Percentiles rank a stretch among this genome's conserved stretches.
These are phyloP conservation scores for Drosophila kikkawai DNA, from an alignment of 1,140 invertebrate genomes.

Conservation along the genomic window DNA sequence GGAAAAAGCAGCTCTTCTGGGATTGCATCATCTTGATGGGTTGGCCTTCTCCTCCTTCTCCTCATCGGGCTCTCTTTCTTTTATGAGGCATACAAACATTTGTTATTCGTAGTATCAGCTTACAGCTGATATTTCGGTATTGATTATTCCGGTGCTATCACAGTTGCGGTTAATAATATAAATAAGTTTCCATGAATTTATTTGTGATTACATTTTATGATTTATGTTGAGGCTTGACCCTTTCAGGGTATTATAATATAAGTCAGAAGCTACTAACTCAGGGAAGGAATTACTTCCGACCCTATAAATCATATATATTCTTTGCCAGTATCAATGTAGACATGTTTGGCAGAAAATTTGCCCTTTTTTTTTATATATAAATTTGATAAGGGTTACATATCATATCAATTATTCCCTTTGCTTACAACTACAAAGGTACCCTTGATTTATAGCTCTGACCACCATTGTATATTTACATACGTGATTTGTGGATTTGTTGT, in stretches of 20 bases:
- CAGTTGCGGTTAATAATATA: background rate
- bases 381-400: too few relatives aligned
- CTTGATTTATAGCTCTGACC: background rate
- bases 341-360: too few relatives aligned
- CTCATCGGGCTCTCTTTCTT: background rate
- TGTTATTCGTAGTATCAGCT: constrained; percentile 11
- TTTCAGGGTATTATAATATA: too few relatives aligned
- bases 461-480: constrained; percentile 15
- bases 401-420: background rate
- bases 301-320: too few relatives aligned
- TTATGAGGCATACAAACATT: constrained; percentile 4
- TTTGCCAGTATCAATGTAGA: too few relatives aligned
- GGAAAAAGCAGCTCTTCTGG: constrained; percentile 21
- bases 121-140: background rate
- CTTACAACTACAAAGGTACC: too few relatives aligned
- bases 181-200: background rate
- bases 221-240: background rate
- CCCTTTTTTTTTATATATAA: too few relatives aligned
- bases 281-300: too few relatives aligned
- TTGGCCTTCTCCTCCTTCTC: background rate
- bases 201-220: background rate
- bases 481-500: constrained; percentile 40
- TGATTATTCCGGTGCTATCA: background rate
- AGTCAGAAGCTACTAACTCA: too few relatives aligned
- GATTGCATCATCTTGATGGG: constrained; percentile 39